phyloP scores from a whole-genome alignment of 1,140 invertebrate species.

The Drosophila arawakana region DNA sequence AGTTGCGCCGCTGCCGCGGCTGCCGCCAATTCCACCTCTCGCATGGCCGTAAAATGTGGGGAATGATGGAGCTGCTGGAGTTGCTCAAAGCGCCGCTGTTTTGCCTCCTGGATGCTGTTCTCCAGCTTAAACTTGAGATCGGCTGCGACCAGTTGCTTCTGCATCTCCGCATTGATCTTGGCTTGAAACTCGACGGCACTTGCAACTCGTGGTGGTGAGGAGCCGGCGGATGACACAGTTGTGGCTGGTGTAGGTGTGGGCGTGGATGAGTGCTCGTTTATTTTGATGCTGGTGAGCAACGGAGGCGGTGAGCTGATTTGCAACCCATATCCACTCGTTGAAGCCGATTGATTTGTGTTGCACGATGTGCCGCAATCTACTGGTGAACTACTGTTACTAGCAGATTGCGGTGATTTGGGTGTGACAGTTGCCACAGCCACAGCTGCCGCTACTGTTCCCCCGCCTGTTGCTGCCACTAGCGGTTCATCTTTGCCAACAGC shows the following conservation, averaged over 20 bases:
- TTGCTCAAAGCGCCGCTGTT: constrained; percentile 80
- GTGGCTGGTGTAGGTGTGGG: constrained; percentile 44
- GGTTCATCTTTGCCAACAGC: constrained; percentile 66
- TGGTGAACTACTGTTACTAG: constrained; percentile 58
- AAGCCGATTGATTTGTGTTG: constrained; percentile 18
- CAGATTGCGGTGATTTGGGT: constrained; percentile 62
- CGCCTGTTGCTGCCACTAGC: constrained; percentile 6
- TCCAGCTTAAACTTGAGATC: constrained; percentile 82
- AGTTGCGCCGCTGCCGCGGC: constrained; percentile 73
- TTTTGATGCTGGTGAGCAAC: constrained; percentile 64
- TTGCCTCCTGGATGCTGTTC: constrained; percentile 70
- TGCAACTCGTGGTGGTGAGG: constrained; percentile 58
- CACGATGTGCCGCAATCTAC: constrained; percentile 27
- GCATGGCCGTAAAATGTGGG: constrained; percentile 73
- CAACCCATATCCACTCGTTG: constrained; percentile 46
- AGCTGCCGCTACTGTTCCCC: background rate
- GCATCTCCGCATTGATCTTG: constrained; percentile 83
- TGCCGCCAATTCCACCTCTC: constrained; percentile 69
- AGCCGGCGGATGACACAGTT: constrained; percentile 63
- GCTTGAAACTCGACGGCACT: constrained; percentile 74
- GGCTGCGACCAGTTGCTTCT: constrained; percentile 79
- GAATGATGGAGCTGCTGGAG: constrained; percentile 84
- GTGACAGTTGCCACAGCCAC: constrained; percentile 32
- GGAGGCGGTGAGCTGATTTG: constrained; percentile 80
- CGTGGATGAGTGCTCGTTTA: constrained; percentile 61